Percentiles rank a stretch among this genome's conserved stretches.
Conservation (phyloP, 2,797 vertebrate genomes). For the Darevskia nairensis region DNA sequence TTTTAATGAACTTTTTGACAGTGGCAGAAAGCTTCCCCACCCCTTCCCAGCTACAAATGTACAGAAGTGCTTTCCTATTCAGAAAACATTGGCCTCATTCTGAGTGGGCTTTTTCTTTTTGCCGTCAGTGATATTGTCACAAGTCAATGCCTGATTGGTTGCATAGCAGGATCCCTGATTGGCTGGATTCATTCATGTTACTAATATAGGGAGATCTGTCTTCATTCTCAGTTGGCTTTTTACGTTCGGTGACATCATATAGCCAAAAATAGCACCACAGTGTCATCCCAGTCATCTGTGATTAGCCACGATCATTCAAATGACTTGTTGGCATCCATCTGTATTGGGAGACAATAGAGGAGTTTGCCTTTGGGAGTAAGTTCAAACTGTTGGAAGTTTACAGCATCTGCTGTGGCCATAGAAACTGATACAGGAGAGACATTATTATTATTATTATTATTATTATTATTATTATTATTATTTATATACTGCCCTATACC, state of each 20-base stretch:
- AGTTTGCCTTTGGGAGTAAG: too few relatives aligned
- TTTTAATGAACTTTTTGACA: background rate
- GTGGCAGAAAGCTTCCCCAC: too few relatives aligned
- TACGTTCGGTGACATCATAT: background rate
- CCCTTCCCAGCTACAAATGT: background rate
- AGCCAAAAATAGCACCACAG: background rate
- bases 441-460: too few relatives aligned
- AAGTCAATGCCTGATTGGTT: background rate
- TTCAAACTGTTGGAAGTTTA: too few relatives aligned
- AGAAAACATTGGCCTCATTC: background rate
- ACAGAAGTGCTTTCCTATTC: background rate
- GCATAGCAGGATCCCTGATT: too few relatives aligned
- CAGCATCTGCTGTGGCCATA: too few relatives aligned
- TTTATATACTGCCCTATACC: too few relatives aligned
- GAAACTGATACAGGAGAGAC: too few relatives aligned
- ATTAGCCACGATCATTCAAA: background rate
- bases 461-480: too few relatives aligned
- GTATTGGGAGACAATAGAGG: too few relatives aligned
- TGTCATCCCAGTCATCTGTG: background rate
- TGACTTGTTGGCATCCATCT: too few relatives aligned
- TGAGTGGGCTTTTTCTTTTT: background rate
- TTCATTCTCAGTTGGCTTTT: background rate
- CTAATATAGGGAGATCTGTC: background rate
- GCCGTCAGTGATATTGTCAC: background rate
- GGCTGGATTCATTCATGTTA: too few relatives aligned